Base-by-base conservation (phyloP, 2,888 invertebrate species). In the Hemaris fuciformis region DNA sequence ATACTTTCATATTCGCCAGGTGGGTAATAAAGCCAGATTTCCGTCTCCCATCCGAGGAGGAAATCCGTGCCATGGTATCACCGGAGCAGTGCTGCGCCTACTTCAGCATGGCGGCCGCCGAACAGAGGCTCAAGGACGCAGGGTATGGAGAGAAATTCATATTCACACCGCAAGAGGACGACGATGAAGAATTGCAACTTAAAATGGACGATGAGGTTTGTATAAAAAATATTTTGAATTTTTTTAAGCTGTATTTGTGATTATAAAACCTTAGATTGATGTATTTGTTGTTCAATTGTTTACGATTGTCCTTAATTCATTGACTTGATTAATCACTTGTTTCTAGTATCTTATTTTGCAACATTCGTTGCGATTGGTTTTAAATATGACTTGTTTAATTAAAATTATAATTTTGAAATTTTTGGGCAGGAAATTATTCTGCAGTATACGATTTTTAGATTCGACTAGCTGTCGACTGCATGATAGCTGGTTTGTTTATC, bases 11-110 rank as follows among this genome's bases (percentile, higher is more conserved):
- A n/a, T 42, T 53, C 61, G 62, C 13, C 59, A 93, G 98, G 98
- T 98, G 98, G 98, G 98, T 98, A 0, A 97, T 98, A 69, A 98
- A 98, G 80, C 97, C 97, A 0, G 98, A 98, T 76, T 98, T 98
- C 80, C 95, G 99, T 1, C 91, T 99, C 57, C 99, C 99, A 0
- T 97, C 98, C 0, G 99, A 99, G 85, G 99, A 99, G 84, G 99
- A 99, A 90, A 98, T 99, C 71, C 94, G 99, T 31, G 97, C 98
- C 0, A 98, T 99, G 98, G 99, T 99, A 0, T 98, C 99, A 0
- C 99, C 99, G 0, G 99, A 99, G 83, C 99, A 99, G 82, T 99
- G 99, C 79, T 99, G 99, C 84, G 96, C 99, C 0, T 99, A 98
- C 91, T 99, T 99, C 85, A 98, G 98, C 79, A 99, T 99, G 98